Evolutionary conservation across 2,888 invertebrate species (phyloP).

Genomic region (Chelonus formosanus): DNA sequence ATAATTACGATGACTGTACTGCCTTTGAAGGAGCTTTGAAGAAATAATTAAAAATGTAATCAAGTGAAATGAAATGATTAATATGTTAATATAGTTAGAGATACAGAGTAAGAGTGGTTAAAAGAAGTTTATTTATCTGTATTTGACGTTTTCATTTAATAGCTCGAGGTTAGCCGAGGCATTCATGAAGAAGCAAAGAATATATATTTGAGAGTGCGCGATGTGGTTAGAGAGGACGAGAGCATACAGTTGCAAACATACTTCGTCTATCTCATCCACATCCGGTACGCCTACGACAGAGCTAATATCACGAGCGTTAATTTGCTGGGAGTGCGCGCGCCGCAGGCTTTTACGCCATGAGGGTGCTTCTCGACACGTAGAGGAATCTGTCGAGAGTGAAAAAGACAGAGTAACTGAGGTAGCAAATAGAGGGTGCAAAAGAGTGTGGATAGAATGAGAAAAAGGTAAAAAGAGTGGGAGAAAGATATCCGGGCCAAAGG

Average conservation of each 20-base stretch:
- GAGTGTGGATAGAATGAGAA: slow-evolving; percentile 9
- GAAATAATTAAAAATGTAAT: too few species aligned
- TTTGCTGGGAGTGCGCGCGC: slow-evolving; percentile 25
- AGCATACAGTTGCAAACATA: slow-evolving; percentile 5
- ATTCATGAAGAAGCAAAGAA: slow-evolving; percentile 6
- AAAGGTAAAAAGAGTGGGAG: slow-evolving; percentile 17
- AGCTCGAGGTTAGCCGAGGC: slow-evolving; percentile 16
- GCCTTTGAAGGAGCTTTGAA: too few species aligned
- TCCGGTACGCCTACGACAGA: slow-evolving; percentile 10
- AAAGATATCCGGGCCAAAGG: slow-evolving; percentile 25
- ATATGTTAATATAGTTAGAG: too few species aligned
- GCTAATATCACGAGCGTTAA: slow-evolving; percentile 29
- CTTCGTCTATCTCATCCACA: slow-evolving; percentile 13
- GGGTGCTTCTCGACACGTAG: slow-evolving; percentile 1
- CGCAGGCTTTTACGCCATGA: slow-evolving; percentile 17
- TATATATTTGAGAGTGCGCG: slow-evolving; percentile 9
- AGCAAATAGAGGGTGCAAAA: slow-evolving; percentile 14
- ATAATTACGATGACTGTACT: too few species aligned
- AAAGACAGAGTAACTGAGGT: slow-evolving; percentile 5
- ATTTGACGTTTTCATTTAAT: slow-evolving; percentile 9
- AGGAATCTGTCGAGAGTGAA: neutral
- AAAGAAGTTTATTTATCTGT: slow-evolving; percentile 16
- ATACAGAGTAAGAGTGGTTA: neutral
- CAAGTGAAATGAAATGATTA: too few species aligned
- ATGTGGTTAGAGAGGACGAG: slow-evolving; percentile 12